phyloP scores from a whole-genome alignment of 2,113 vertebrate species.

The Psittacara wagleri region DNA sequence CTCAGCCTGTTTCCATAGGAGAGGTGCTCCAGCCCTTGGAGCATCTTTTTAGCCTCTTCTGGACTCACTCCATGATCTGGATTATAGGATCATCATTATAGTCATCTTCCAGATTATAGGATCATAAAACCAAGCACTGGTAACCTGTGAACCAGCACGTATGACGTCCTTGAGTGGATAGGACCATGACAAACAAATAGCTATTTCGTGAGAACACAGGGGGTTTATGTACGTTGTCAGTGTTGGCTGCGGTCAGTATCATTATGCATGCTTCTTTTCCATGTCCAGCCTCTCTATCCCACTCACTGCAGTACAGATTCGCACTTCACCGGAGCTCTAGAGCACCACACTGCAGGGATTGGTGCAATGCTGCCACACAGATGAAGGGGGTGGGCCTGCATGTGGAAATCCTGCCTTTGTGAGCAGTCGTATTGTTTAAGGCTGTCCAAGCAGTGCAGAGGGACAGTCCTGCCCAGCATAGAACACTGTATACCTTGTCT shows the following conservation, averaged over 20 bases:
- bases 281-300: neutral
- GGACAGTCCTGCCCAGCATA: neutral
- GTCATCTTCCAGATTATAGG: neutral
- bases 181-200: neutral
- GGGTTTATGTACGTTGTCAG: neutral
- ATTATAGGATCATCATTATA: neutral
- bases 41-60: neutral
- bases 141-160: neutral
- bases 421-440: neutral
- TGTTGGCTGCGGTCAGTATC: neutral
- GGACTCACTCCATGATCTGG: neutral
- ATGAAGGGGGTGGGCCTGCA: neutral
- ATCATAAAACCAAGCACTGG: neutral
- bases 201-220: fast-evolving
- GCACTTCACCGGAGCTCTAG: neutral
- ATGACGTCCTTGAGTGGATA: neutral
- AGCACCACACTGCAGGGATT: fast-evolving
- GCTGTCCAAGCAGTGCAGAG: neutral
- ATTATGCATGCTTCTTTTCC: neutral
- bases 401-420: neutral
- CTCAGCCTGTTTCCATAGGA: neutral
- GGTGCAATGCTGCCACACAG: fast-evolving
- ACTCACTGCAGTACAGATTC: neutral
- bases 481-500: neutral
- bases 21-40: neutral